Conservation (phyloP, 2,113 vertebrate genomes). For the human (Homo sapiens) region DNA sequence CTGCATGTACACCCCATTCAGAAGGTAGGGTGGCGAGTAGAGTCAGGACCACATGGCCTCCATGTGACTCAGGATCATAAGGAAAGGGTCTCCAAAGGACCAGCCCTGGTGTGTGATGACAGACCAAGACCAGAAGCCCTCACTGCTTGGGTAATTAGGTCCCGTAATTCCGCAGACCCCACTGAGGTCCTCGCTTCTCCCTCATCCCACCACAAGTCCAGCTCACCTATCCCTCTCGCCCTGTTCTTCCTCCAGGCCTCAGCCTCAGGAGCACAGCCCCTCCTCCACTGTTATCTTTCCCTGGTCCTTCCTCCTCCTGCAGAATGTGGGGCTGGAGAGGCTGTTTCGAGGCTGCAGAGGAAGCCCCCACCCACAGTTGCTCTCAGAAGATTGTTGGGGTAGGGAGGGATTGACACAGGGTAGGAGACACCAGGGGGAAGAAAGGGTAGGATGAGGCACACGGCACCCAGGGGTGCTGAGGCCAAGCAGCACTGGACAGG, state of each 20-base stretch:
- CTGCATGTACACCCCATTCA: not conserved
- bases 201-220: not conserved
- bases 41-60: not conserved
- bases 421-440: not conserved
- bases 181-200: not conserved
- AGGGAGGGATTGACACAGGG: not conserved
- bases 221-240: accelerated
- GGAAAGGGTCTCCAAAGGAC: not conserved
- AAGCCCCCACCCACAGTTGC: not conserved
- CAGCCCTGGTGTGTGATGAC: not conserved
- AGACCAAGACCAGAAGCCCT: not conserved
- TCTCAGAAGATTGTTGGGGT: not conserved
- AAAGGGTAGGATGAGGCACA: not conserved
- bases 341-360: not conserved
- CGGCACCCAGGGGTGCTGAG: not conserved
- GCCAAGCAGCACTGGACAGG: not conserved
- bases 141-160: not conserved
- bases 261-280: not conserved
- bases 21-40: too few species aligned
- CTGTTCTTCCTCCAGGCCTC: not conserved
- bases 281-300: not conserved
- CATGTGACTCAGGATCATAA: not conserved
- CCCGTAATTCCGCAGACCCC: not conserved
- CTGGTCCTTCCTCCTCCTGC: not conserved
- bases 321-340: not conserved